Conservation (phyloP, 2,888 invertebrate genomes). For the Dryocosmus kuriphilus region DNA sequence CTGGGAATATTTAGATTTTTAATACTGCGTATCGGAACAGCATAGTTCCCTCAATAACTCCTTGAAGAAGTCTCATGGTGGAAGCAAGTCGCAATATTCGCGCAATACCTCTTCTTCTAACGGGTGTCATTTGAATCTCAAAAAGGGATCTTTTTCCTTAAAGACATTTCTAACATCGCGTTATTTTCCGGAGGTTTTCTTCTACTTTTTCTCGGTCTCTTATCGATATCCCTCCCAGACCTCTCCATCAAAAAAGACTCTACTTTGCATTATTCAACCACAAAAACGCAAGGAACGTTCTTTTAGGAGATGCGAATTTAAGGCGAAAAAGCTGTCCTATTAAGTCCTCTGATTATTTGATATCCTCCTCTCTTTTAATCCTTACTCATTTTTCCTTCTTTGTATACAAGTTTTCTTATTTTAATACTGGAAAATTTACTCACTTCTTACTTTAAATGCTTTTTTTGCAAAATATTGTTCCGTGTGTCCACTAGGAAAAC, state of each 20-base stretch:
- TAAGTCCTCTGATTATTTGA: neutral
- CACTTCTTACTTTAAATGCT: neutral
- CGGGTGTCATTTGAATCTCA: conserved; percentile 32
- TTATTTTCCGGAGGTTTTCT: conserved; percentile 19
- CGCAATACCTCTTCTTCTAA: conserved; percentile 30
- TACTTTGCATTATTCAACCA: conserved; percentile 6
- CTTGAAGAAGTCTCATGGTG: conserved; percentile 14
- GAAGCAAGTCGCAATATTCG: conserved; percentile 23
- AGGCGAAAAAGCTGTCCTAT: neutral
- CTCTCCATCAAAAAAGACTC: neutral
- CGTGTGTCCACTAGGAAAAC: neutral
- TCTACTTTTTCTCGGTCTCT: neutral
- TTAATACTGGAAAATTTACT: neutral
- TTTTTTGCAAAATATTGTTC: no score
- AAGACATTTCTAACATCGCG: conserved; percentile 7
- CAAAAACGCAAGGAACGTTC: neutral
- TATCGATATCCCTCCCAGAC: neutral
- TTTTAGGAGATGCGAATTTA: neutral
- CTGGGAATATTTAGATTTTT: conserved; percentile 22
- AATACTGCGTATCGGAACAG: conserved; percentile 17
- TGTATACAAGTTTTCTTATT: neutral
- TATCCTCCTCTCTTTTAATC: neutral
- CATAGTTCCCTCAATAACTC: conserved; percentile 20
- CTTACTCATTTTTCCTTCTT: neutral
- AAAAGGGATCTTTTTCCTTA: conserved; percentile 11